Percentiles rank a stretch among this genome's conserved stretches.
Conservation (phyloP, 2,888 invertebrate species). For the Amblyjoppa proteus region DNA sequence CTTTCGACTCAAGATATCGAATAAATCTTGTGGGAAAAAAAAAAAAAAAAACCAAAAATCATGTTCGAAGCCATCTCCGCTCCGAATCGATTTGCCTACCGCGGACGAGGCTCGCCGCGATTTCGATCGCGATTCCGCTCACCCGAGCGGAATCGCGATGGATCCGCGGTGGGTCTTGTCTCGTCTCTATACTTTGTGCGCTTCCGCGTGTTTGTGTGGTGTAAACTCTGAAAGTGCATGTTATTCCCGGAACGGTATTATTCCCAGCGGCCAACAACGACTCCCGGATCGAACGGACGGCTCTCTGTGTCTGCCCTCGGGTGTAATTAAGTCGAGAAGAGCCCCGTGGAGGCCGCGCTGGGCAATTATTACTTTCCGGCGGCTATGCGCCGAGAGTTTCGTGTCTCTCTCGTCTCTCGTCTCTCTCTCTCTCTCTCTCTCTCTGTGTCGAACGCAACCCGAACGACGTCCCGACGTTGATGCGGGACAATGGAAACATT, state of each 20-base stretch:
- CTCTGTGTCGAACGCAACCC: constrained; percentile 41
- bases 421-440: not conserved
- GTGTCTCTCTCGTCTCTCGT: not conserved
- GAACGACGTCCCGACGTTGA: constrained; percentile 32
- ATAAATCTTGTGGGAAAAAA: not conserved
- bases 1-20: not conserved
- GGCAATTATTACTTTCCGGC: constrained; percentile 67
- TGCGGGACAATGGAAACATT: constrained; percentile 58
- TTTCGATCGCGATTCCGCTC: constrained; percentile 52
- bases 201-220: constrained; percentile 20
- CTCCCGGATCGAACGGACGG: constrained; percentile 53
- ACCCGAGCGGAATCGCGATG: not conserved
- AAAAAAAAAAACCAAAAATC: not conserved
- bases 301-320: constrained; percentile 26
- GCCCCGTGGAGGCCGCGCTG: constrained; percentile 58
- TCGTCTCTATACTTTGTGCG: constrained; percentile 23
- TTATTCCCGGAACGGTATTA: constrained; percentile 53
- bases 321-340: constrained; percentile 67
- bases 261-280: constrained; percentile 54
- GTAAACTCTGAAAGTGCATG: constrained; percentile 39
- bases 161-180: not conserved
- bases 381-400: constrained; percentile 7
- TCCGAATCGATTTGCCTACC: constrained; percentile 45
- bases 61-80: not conserved
- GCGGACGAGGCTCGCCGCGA: constrained; percentile 56